Base-by-base conservation (phyloP, 2,113 vertebrate genomes). In the Apodemus sylvaticus region DNA sequence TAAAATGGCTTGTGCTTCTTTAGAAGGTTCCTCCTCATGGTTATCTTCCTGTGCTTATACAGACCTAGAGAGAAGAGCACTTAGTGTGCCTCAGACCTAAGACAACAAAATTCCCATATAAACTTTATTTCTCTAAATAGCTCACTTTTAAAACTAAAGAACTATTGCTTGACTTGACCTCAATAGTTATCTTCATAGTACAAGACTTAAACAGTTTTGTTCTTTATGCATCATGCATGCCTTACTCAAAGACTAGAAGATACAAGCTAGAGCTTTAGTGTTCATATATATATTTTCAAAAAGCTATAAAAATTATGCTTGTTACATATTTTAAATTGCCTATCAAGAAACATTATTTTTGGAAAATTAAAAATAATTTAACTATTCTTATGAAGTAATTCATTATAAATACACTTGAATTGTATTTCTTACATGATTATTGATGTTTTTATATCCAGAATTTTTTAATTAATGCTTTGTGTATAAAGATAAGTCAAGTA, bases 61-160 rank as follows among this genome's bases (percentile, higher is more conserved):
- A 51, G 45, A 87, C 39, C 64, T 87, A 91, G n/a, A 55, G 45
- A 96, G 20, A 95, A 81, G 91, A 96, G 95, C 48, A 90, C 77
- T 83, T 53, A 96, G 93, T 94, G 64, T 96, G 91, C 94, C 36
- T 93, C 94, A 97, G 66, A 19, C 34, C 62, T 93, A 20, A 93
- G 73, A 96, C 83, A 86, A 95, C 13, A 76, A 95, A 51, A 91
- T 86, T 91, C 31, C 90, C 39, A 39, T 88, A 45, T 89, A 96
- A 88, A 60, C 51, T 94, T 94, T 92, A 91, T 87, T 94, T 93
- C 68, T 94, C 66, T 73, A 95, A 86, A 97, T 87, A 77, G 87
- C 95, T 92, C 36, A 81, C 24, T 79, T 92, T 68, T 78, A 96
- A 96, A 95, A 91, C 66, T 86, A 45, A 91, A 94, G 48, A 60